A percentile compares a stretch with the other conserved stretches of the same genome.
phyloP scores from a whole-genome alignment of 1,140 invertebrate species.

The Fopius arisanus region DNA sequence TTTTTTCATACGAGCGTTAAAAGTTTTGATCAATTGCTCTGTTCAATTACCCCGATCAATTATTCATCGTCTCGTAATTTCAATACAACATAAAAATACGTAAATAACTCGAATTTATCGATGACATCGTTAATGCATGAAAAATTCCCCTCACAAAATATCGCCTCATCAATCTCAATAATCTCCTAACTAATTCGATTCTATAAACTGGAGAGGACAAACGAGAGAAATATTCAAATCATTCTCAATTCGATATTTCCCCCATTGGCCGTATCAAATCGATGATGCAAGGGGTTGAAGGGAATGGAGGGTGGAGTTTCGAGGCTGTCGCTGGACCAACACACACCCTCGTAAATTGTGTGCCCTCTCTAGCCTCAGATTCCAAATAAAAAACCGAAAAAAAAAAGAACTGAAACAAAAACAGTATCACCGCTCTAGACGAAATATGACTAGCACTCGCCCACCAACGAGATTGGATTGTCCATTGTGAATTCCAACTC shows the following conservation, averaged over 20 bases:
- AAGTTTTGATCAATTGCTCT: too few species aligned
- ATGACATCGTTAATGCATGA: too few species aligned
- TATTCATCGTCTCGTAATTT: too few species aligned
- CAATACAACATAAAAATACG: too few species aligned
- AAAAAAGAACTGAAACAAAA: constrained; percentile 2
- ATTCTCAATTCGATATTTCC: constrained; percentile 4
- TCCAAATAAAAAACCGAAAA: not conserved
- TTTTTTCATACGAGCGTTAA: too few species aligned
- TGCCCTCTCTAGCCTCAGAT: not conserved
- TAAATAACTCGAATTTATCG: too few species aligned
- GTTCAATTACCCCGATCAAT: too few species aligned
- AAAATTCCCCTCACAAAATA: too few species aligned
- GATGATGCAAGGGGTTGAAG: too few species aligned
- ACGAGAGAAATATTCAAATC: constrained; percentile 26
- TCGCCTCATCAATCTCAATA: constrained; percentile 17
- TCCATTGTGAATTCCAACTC: not conserved
- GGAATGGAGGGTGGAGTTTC: too few species aligned
- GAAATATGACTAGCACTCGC: constrained; percentile 20
- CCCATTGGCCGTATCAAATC: not conserved
- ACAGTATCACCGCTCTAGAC: not conserved
- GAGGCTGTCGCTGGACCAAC: too few species aligned
- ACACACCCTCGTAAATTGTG: constrained; percentile 14
- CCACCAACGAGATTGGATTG: constrained; percentile 29
- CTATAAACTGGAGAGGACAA: not conserved
- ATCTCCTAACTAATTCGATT: not conserved